These are phyloP conservation scores for Cyrtodaria siliqua DNA, from an alignment of 2,888 invertebrate genomes.

Conservation along the genomic window DNA sequence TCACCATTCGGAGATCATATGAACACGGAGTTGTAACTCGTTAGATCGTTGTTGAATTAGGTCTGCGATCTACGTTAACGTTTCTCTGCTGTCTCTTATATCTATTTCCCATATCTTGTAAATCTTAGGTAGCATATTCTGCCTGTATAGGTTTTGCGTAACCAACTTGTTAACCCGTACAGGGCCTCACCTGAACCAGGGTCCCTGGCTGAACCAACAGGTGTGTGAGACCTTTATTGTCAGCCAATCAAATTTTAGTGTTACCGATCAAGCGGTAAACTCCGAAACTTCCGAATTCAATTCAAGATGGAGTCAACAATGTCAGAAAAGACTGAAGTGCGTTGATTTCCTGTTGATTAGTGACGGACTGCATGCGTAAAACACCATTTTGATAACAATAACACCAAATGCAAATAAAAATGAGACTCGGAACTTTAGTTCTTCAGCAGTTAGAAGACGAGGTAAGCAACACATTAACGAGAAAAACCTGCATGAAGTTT, in stretches of 20 bases:
- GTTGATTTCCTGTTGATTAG: conserved; percentile 20
- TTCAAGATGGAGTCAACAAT: conserved; percentile 60
- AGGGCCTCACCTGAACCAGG: no score
- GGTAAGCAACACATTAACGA: conserved; percentile 60
- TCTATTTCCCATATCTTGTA: no score
- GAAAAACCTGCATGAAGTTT: not conserved
- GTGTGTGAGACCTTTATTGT: not conserved
- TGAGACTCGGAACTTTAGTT: conserved; percentile 78
- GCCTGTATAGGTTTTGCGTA: no score
- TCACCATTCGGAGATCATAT: no score
- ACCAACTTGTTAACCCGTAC: no score
- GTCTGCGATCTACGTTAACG: no score
- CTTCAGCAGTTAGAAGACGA: conserved; percentile 79
- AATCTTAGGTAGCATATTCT: no score
- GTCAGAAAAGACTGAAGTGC: conserved; percentile 29
- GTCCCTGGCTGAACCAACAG: no score
- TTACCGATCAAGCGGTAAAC: conserved; percentile 7
- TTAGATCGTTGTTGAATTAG: no score
- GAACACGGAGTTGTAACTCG: no score
- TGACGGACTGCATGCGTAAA: not conserved
- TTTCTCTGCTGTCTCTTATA: no score
- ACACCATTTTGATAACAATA: not conserved
- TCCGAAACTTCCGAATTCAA: conserved; percentile 28
- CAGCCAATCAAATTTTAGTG: conserved; percentile 17
- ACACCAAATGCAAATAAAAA: conserved; percentile 61